Conservation (phyloP, 2,888 invertebrate species). For the Drosophila antonietae region DNA sequence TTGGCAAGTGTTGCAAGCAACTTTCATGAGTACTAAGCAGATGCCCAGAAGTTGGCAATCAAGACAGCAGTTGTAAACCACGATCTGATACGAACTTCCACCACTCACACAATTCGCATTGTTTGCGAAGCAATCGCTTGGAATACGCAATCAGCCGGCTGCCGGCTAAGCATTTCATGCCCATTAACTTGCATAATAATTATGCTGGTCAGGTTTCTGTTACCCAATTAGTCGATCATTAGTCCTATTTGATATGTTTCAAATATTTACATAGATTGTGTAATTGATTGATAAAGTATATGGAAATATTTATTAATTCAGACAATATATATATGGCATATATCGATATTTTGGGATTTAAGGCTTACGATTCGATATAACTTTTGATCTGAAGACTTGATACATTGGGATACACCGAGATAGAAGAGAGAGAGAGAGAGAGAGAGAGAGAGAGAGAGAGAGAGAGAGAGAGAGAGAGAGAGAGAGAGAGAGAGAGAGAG, state of each 20-base stretch:
- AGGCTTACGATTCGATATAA: neutral
- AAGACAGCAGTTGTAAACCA: constrained; percentile 29
- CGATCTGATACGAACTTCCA: constrained; percentile 21
- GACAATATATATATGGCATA: neutral
- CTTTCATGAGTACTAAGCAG: constrained; percentile 25
- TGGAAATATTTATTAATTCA: neutral
- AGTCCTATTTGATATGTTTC: neutral
- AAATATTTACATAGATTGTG: neutral
- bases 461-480: too few species aligned
- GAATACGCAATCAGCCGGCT: constrained; percentile 29
- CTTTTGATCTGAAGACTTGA: neutral
- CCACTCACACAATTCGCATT: neutral
- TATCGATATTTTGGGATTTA: neutral
- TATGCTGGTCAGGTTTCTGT: constrained; percentile 12
- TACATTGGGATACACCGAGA: neutral
- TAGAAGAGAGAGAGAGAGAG: neutral
- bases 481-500: too few species aligned
- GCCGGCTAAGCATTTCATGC: constrained; percentile 20
- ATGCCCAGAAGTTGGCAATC: constrained; percentile 31
- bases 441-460: too few species aligned
- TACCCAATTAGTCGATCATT: constrained; percentile 15
- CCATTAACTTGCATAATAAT: constrained; percentile 14
- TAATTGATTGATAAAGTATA: neutral
- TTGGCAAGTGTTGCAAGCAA: constrained; percentile 52
- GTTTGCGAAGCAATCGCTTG: constrained; percentile 2